Percentiles rank a stretch among this genome's conserved stretches.
These are phyloP conservation scores for Holocentrus rufus DNA, from an alignment of 2,797 vertebrate genomes.

Conservation along the genomic window DNA sequence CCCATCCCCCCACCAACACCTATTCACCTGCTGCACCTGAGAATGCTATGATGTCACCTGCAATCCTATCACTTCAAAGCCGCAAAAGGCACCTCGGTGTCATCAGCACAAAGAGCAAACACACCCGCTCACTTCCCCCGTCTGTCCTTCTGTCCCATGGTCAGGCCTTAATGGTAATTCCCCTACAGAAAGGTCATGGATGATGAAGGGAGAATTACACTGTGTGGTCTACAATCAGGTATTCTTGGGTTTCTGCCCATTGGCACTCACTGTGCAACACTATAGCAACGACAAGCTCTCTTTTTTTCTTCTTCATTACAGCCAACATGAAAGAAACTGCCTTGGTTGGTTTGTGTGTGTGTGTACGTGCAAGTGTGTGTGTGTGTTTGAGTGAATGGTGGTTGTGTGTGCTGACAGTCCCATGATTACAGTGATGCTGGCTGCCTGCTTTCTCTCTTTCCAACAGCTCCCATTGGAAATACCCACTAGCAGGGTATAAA, in stretches of 20 bases:
- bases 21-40: constrained; percentile 80
- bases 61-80: constrained; percentile 78
- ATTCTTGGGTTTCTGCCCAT: constrained; percentile 72
- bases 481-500: constrained; percentile 53
- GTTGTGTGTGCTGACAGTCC: constrained; percentile 51
- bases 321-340: constrained; percentile 58
- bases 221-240: constrained; percentile 62
- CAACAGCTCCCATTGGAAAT: constrained; percentile 61
- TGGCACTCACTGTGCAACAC: constrained; percentile 46
- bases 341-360: constrained; percentile 27
- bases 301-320: constrained; percentile 53
- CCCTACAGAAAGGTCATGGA: constrained; percentile 60
- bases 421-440: constrained; percentile 56
- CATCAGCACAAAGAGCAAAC: constrained; percentile 66
- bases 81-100: constrained; percentile 59
- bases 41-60: constrained; percentile 80
- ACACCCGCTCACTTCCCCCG: constrained; percentile 49
- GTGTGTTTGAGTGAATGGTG: constrained; percentile 46
- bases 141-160: constrained; percentile 64
- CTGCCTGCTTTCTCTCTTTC: constrained; percentile 19
- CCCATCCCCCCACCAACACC: constrained; percentile 72
- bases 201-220: constrained; percentile 59
- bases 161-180: constrained; percentile 61
- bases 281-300: constrained; percentile 61
- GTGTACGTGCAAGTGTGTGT: constrained; percentile 50